Base-by-base conservation (phyloP, 2,113 vertebrate genomes). In the Cynoglossus semilaevis region DNA sequence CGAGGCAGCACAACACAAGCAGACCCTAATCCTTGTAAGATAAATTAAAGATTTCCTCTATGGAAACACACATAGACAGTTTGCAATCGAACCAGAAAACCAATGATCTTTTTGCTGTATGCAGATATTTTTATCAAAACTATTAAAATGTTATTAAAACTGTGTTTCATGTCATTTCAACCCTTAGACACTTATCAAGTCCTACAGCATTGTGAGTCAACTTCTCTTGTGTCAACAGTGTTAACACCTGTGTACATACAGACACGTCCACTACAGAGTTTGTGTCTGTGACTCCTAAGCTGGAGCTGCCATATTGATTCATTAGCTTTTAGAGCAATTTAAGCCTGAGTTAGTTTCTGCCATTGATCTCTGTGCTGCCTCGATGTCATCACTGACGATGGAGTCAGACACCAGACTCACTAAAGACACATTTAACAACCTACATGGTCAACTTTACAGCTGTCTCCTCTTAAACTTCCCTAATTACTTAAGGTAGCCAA, bases 401-500 rank as follows among this genome's bases (percentile, higher is more conserved):
- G 62, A 17, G 74, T 79, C 71, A 68, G 50, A 45, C 36, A 15
- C 29, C 62, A 58, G 64, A 76, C 58, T 65, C 46, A 40, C 67
- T 77, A 72, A 83, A n/a, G n/a, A n/a, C n/a, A n/a, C n/a, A n/a
- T n/a, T n/a, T n/a, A n/a, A n/a, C n/a, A n/a, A n/a, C n/a, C n/a
- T n/a, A n/a, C n/a, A n/a, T n/a, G n/a, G n/a, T n/a, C n/a, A n/a
- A n/a, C n/a, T n/a, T n/a, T n/a, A n/a, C n/a, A n/a, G n/a, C n/a
- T n/a, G n/a, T n/a, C n/a, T 81, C 70, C 76, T 74, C 56, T 79
- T 67, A 57, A 29, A 52, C 42, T 65, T 51, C 14, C 43, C 34
- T 77, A 80, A 88, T 88, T 79, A 79, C 79, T 82, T 66, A 22
- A 67, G 59, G 70, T 71, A 67, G 63, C 59, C 56, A 52, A 17